Evolutionary conservation across 2,888 invertebrate species (phyloP), one percentile per base, ranked within the genome.

Genomic region (Xanthostigma xanthostigma): DNA sequence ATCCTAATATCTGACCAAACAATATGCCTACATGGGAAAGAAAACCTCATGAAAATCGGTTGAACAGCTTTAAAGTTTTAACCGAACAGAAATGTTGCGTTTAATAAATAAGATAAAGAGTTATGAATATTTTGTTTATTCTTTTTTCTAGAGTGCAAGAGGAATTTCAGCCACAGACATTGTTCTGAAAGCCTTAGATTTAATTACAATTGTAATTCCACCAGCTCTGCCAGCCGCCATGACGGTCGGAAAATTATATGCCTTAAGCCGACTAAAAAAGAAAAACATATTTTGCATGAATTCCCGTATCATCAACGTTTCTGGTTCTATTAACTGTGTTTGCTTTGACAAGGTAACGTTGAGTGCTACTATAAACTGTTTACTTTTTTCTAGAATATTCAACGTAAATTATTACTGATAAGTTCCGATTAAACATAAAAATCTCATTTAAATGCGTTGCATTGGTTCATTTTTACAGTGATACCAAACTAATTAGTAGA

Each of bases 191-290:
- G 85, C 90, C 0, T 69, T 95, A 53, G 95, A 96, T 69, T 79
- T 96, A 48, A 84, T 95, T 53, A 96, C 96, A 0, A 92, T 96
- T 50, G 93, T 92, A 41, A 90, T 96, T 1, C 95, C 95, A 0
- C 95, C 96, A 0, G 94, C 95, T 0, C 68, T 96, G 41, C 96
- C 94, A 2, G 94, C 94, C 39, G 96, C 95, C 50, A 94, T 95
- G 94, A 93, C 94, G 0, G 91, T 94, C 2, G 95, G 95, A 0
- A 79, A 88, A 2, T 75, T 91, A 58, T 91, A 93, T 65, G 95
- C 95, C 0, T 93, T 94, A 62, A 75, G 77, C 47, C 74, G 95
- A 9, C 72, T 96, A 43, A 78, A 85, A 63, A 75, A 76, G 38
- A 81, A 82, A 42, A 70, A 81, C 44, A 85, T 96, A 48, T 88